Conservation (phyloP, 1,140 invertebrate species). For the Papilio polytes region DNA sequence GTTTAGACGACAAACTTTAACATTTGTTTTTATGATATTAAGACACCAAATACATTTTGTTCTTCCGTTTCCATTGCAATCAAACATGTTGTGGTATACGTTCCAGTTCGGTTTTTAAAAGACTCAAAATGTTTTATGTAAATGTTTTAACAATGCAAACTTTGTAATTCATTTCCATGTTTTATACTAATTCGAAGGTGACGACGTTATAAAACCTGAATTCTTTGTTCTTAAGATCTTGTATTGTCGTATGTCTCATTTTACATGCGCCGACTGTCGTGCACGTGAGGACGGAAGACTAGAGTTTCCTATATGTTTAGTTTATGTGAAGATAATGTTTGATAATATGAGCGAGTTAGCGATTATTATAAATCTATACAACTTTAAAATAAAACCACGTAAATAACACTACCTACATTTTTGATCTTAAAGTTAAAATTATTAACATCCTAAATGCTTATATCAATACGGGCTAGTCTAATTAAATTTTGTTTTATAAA, state of each 20-base stretch:
- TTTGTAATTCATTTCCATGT: constrained; percentile 17
- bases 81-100: neutral
- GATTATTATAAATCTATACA: neutral
- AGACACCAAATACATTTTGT: neutral
- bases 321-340: neutral
- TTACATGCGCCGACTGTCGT: constrained; percentile 25
- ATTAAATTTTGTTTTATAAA: too few relatives aligned
- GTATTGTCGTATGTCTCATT: neutral
- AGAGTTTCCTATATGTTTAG: neutral
- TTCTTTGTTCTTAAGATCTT: constrained; percentile 28
- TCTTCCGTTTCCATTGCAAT: neutral
- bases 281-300: neutral
- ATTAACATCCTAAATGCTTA: too few relatives aligned
- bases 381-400: too few relatives aligned
- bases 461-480: too few relatives aligned
- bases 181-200: constrained; percentile 33
- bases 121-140: neutral
- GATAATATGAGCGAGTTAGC: neutral
- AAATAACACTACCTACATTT: too few relatives aligned
- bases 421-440: neutral
- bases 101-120: neutral
- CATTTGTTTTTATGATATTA: too few relatives aligned
- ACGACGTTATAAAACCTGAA: constrained; percentile 36
- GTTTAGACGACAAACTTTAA: too few relatives aligned
- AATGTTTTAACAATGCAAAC: neutral